phyloP scores from a whole-genome alignment of 2,888 invertebrate species.

The Gisinianus flammeolus region DNA sequence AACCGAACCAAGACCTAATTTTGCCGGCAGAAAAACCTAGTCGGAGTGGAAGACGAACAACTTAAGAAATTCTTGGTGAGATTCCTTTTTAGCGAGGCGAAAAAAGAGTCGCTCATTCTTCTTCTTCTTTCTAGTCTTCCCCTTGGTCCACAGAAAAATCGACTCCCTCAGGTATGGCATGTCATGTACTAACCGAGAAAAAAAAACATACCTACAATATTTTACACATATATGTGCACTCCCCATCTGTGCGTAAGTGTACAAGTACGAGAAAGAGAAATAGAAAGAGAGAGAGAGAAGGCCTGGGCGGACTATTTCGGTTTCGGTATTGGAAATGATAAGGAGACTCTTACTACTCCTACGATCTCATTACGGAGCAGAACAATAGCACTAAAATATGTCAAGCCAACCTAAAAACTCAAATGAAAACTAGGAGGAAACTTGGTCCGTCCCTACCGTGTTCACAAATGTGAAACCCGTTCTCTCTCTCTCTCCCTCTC shows the following conservation, averaged over 20 bases:
- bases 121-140: conserved; percentile 10
- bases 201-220: no score
- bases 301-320: conserved; percentile 42
- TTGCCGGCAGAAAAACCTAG: conserved; percentile 20
- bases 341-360: conserved; percentile 46
- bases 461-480: no score
- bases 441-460: neutral
- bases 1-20: conserved; percentile 39
- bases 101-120: conserved; percentile 37
- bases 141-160: neutral
- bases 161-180: conserved; percentile 24
- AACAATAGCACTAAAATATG: conserved; percentile 55
- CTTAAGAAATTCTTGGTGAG: conserved; percentile 33
- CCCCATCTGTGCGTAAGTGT: no score
- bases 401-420: conserved; percentile 51
- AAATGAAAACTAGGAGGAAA: neutral
- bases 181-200: neutral
- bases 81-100: conserved; percentile 42
- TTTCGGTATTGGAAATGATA: conserved; percentile 54
- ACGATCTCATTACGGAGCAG: conserved; percentile 55
- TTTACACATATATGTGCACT: no score
- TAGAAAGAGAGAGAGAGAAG: neutral
- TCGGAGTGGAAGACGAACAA: conserved; percentile 30
- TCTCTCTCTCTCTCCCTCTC: no score
- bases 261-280: neutral